Base-by-base conservation (phyloP, 1,140 invertebrate species). In the Lepidotrigona ventralis region DNA sequence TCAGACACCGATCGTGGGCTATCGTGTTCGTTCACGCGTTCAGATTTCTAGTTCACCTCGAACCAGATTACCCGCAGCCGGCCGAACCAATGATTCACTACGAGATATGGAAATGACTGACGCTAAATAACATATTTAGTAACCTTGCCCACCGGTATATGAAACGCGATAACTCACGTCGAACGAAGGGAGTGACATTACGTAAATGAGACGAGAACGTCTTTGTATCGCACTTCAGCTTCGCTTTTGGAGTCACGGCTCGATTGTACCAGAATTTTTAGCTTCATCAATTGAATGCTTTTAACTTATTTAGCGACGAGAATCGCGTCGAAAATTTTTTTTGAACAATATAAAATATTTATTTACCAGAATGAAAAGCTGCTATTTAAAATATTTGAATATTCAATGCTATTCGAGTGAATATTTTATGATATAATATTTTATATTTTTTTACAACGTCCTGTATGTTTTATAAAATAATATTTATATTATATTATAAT, bases 41-140 rank as follows among this genome's bases (percentile, higher is more conserved):
- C 73, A 72, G n/a, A 58, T 85, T 85, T 82, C 73, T 76, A 19
- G 79, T 46, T 85, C 73, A 85, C 79, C 83, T 85, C 73, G 79
- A 77, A 66, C 73, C 53, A 70, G 63, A 84, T 84, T 75, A 60
- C 5, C 54, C 26, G 21, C 19, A 46, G 54, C 51, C 19, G 2
- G n/a, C 14, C 23, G 6, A 58, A 68, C 71, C 69, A n/a, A 23
- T 80, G 82, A 84, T 80, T 74, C 82, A 73, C 53, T 66, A 33
- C 64, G 53, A 8, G 39, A 69, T 53, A 77, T 82, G 54, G 54
- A 82, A 82, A 82, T 82, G 58, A 51, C 72, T 75, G 6, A 66
- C 33, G 39, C 8, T 77, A 70, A 77, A 77, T 77, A 82, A 77
- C 77, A 70, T 68, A 66, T 77, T 82, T 81, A 81, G 68, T 73